Base-by-base conservation (phyloP, 2,113 vertebrate genomes). In the Craseonycteris thonglongyai region DNA sequence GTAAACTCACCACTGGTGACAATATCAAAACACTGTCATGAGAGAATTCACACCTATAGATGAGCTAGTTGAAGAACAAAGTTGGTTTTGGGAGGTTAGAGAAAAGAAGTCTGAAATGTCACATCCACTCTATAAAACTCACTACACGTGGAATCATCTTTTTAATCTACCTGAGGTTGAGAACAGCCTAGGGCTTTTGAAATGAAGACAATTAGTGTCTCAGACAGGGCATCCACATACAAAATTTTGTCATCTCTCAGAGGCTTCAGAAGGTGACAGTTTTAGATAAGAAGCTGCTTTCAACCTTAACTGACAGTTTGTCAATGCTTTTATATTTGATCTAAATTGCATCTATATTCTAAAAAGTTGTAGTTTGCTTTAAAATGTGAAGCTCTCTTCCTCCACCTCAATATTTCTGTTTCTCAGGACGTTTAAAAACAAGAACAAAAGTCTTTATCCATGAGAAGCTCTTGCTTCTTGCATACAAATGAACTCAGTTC, bases 81-180 rank as follows among this genome's bases (percentile, higher is more conserved):
- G 88, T 90, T 94, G 93, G 88, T 93, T 97, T 97, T 89, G 69
- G 95, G 93, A 97, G 94, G 87, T 96, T 95, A 97, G 79, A 90
- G 92, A 95, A 95, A 96, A 97, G 68, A 83, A 94, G 96, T 97
- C 91, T 92, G 45, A 96, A 97, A 95, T 97, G 96, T 92, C 92
- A 95, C 51, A 97, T 76, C 21, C 54, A 75, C 72, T 97, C 72
- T 91, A 59, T 95, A 92, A 96, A 97, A 94, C 75, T 88, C 88
- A 92, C 91, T 66, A 87, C 65, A 58, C 69, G 84, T 94, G 92
- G 38, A 76, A 91, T 88, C 63, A 56, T 59, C 40, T 28, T 90
- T 96, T 96, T 96, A 88, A 96, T 93, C 78, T 82, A 79, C 63
- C 38, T 88, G 40, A 76, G 58, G 14, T 90, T 94, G 78, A 93